Evolutionary conservation across 2,113 vertebrate genomes (phyloP), one percentile per base, ranked within the genome.

Genomic region (Pteropus alecto): DNA sequence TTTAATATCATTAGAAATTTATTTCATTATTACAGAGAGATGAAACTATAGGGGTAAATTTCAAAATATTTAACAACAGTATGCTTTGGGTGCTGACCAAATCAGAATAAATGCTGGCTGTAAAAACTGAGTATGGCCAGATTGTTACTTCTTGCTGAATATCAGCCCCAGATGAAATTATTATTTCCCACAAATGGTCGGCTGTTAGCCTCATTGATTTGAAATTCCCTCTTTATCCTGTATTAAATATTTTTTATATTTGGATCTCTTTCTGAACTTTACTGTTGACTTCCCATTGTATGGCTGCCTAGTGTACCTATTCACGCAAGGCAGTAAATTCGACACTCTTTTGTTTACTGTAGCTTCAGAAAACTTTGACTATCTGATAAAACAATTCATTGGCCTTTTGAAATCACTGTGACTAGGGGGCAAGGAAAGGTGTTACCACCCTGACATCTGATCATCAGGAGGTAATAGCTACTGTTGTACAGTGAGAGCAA

Each of bases 1-100:
- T 61, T 90, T 81, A 86, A 74, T 74, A 61, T 51, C 18, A 56
- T n/a, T 81, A 76, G n/a, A n/a, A 93, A 86, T 86, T 93, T 90
- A 35, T 78, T 90, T 90, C 35, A 58, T 86, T 85, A 84, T 85
- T 3, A 43, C 38, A 13, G 19, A 90, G 41, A 90, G 51, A 77
- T 9, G 10, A 77, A 76, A 43, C 24, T 33, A 35, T 24, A 26
- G 22, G 41, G 11, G n/a, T 70, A 15, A 38, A 65, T 12, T 65
- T 95, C 35, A 90, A 68, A 82, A 41, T 77, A 70, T 82, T 87
- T 93, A 93, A 43, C 73, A 90, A 21, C 14, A 61, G 18, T 38
- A 26, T 35, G 41, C 70, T 13, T 3, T 77, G 60, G 68, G 35
- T 90, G 43, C 78, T 79, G 51, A 63, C 63, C 70, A 71, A 71